Base-by-base conservation (phyloP, 2,888 invertebrate species). In the Malacosoma neustria region DNA sequence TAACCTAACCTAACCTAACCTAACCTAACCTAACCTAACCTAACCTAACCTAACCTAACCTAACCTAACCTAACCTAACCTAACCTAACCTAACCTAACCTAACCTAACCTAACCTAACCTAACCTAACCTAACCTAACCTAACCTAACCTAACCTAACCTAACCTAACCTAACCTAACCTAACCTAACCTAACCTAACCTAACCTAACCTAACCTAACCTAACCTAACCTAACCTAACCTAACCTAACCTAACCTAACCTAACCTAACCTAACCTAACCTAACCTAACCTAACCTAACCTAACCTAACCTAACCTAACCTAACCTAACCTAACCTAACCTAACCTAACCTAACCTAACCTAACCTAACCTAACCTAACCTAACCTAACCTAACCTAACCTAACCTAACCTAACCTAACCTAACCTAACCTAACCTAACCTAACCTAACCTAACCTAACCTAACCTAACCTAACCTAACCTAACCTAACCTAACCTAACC, bases 321-420 rank as follows among this genome's bases (percentile, higher is more conserved):
- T 34, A 37, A 36, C 40, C 36, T 34, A 37, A 36, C 40, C 34
- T 31, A 36, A 36, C 40, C 33, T 36, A 36, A 36, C 39, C 39
- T 36, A 34, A 36, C 40, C 40, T 40, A 34, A 36, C 40, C 40
- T 40, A 34, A 36, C 39, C 39, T 39, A 36, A 36, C 39, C 39
- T 39, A 36, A 36, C 36, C 36, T 30, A 36, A 36, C 40, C 40
- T 36, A 36, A 36, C 33, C 41, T 41, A 38, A 38, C 38, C 41
- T 40, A 34, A 37, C 40, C 40, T 40, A 38, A 38, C 38, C 41
- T 41, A 38, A 38, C 41, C 41, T 38, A 39, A 39, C 42, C 42
- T 42, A 39, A 44, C 48, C 46, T 37, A 39, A 48, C 49, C 40
- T 37, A 36, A 36, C 39, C 37, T 36, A 37, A 35, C 41, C 38